Evolutionary conservation across 2,797 vertebrate species (phyloP), one percentile per base, ranked within the genome.

Genomic region (Chaunax sp.): DNA sequence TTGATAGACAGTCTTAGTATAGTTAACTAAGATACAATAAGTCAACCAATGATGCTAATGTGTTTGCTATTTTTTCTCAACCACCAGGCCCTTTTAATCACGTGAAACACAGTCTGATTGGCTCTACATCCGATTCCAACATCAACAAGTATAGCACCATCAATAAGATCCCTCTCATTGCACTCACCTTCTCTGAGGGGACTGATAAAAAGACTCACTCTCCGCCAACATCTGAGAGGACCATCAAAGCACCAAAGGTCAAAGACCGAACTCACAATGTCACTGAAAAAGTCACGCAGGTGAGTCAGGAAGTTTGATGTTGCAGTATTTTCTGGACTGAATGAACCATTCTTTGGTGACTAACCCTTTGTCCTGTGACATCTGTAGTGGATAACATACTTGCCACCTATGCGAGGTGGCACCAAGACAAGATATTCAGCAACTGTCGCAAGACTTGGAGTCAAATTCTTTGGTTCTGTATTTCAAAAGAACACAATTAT

Each of bases 81-180:
- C 67, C 90, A 50, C 15, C 72, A 99, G 97, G 97, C 58, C 96
- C 96, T 80, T 98, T 98, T 89, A 99, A 97, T 90, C 97, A 99
- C 86, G 94, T 99, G 89, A 99, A 98, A 92, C 97, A 96, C 87
- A 99, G 97, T 81, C 93, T 99, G 38, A 92, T 99, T 81, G 96
- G 98, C 85, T 99, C 98, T 75, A 99, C 96, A 10, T 99, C 98
- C 0, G 97, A 99, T 90, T 99, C 98, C 2, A 98, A 99, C 93
- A 96, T 99, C 92, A 99, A 98, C 94, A 99, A 96, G 91, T 99
- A 99, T 87, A 98, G 95, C 95, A 98, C 97, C 90, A 98, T 99
- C 93, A 95, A 96, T 94, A 99, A 97, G 93, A 98, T 99, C 87
- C 98, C 98, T 28, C 96, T 99, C 75, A 97, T 99, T 72, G 97